Base-by-base conservation (phyloP, 2,888 invertebrate genomes). In the Brachylomia viminalis region DNA sequence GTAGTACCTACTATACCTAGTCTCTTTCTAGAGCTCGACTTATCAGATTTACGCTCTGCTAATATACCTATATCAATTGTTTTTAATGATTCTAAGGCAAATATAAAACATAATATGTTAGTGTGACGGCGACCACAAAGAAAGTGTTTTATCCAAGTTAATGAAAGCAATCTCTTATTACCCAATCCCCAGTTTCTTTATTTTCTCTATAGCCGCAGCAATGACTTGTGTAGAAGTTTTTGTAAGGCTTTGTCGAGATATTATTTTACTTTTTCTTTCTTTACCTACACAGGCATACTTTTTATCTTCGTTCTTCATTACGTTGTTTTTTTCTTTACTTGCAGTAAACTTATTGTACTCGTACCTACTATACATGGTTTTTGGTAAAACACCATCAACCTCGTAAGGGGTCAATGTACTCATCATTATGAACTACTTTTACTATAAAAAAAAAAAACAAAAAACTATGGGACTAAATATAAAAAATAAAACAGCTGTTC, bases 201-300 rank as follows among this genome's bases (percentile, higher is more conserved):
- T 77, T 47, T 72, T 62, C 66, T 58, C 45, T 70, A 79, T 33
- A 54, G 49, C 77, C 67, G 47, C 80, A 62, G 71, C 59, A 73
- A 78, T 78, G 75, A 78, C 66, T 83, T 82, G 70, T 75, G 70
- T 64, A 62, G 68, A 77, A 84, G 74, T 82, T 85, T 84, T 80
- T 78, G 56, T 85, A 72, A 70, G 68, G 73, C 65, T 82, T 84
- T 56, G 47, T 67, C 23, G 70, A 73, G 72, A 82, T 81, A 85
- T 78, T 70, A 67, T 82, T 74, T 71, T 62, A 67, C 79, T 75
- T 84, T 76, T 77, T 75, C 61, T 66, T 64, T 59, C 58, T 79
- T 75, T 23, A 45, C 61, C 27, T 70, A 61, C 69, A 67, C 52
- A 67, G 67, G 54, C 80, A 49, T 72, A 74, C 73, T 77, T 73